Percentiles rank a stretch among this genome's conserved stretches.
Conservation (phyloP, 2,113 vertebrate genomes). For the Gambusia holbrooki region DNA sequence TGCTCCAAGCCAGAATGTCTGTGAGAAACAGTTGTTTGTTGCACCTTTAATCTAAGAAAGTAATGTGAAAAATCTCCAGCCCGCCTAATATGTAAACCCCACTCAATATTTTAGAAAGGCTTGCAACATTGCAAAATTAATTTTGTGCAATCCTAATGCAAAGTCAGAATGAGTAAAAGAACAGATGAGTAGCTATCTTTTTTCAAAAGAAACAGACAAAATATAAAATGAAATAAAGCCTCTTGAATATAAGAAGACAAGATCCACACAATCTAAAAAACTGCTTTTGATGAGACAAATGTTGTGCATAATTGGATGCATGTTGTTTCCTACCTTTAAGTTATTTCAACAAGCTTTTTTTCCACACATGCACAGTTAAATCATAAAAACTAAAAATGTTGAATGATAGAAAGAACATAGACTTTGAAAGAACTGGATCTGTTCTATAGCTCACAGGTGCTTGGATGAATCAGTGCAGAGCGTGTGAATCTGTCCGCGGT, state of each 20-base stretch:
- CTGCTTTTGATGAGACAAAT: too few species aligned
- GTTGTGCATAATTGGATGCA: neutral
- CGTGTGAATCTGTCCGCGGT: slow-evolving; percentile 31
- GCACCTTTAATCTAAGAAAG: too few species aligned
- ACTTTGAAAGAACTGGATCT: slow-evolving; percentile 9
- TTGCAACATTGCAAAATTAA: too few species aligned
- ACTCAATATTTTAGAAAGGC: too few species aligned
- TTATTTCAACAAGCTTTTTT: too few species aligned
- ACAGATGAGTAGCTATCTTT: neutral
- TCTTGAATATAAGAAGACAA: neutral
- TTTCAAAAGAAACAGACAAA: neutral
- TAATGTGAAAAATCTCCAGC: too few species aligned
- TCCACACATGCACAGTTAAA: neutral
- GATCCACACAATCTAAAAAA: neutral
- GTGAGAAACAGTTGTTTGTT: too few species aligned
- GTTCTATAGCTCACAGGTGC: slow-evolving; percentile 48
- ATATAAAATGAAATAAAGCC: neutral
- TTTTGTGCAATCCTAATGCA: too few species aligned
- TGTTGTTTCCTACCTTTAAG: too few species aligned
- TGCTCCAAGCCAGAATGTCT: too few species aligned
- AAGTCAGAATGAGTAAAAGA: neutral
- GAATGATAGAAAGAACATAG: slow-evolving; percentile 6
- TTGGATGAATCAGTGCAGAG: slow-evolving; percentile 27
- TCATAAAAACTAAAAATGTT: slow-evolving; percentile 11
- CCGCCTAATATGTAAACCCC: too few species aligned